Base-by-base conservation (phyloP, 2,797 vertebrate genomes). In the Lepus oiostolus region DNA sequence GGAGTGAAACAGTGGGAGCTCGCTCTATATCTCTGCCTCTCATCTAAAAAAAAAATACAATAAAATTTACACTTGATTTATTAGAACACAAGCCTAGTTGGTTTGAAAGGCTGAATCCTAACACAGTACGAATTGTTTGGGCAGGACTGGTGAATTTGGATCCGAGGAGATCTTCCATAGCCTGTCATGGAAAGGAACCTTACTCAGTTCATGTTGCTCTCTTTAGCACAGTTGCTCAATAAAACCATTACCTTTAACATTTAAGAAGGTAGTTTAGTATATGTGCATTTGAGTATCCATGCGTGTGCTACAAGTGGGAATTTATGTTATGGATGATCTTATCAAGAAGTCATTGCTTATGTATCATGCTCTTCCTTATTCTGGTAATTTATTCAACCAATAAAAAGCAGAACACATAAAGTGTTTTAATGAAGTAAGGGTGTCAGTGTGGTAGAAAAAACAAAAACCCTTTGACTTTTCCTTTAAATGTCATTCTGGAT, bases 401-500 rank as follows among this genome's bases (percentile, higher is more conserved):
- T 89, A 42, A 92, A 82, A 86, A 88, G 81, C 70, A 65, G 19
- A 54, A 93, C 81, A 63, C 30, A 82, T 70, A 83, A 67, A 76
- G 11, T 82, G 30, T 92, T 96, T 88, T 90, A 95, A 75, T 94
- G 88, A 96, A 70, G 24, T 72, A 76, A 70, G 9, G 79, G 22
- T 83, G 80, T 42, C 47, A 16, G 10, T 87, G 26, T 50, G 24
- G 50, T 83, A 4, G 88, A 88, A 95, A 35, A 65, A 7, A 32
- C 28, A 95, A n/a, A 63, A 65, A 7, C 32, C 28, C n/a, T 60
- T 85, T 93, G 63, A 9, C 28, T 84, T 96, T 90, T 72, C 60
- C 76, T 90, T 92, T 68, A 76, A 92, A 85, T 89, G 38, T 85
- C 63, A 82, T 92, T 84, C 13, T 92, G 76, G 42, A 7, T 91